Evolutionary conservation across 2,113 vertebrate genomes (phyloP), one percentile per base, ranked within the genome.

Genomic region (Erinaceus europaeus): DNA sequence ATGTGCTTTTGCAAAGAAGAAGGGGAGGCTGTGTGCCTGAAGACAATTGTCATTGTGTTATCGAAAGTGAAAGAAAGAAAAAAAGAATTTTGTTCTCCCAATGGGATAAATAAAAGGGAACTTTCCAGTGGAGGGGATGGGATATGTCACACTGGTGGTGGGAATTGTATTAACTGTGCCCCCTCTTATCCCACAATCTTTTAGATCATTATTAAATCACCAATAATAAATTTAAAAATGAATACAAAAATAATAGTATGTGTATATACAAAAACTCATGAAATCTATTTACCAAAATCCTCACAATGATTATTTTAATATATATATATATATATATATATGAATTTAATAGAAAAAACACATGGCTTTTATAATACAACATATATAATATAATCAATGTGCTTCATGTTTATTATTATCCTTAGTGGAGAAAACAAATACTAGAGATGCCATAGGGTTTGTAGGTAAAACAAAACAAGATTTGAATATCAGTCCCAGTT

Each of bases 391-490:
- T 44, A 85, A 61, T 44, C 80, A 42, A 65, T 40, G 2, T 61
- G 5, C 62, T 87, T 6, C 23, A 15, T 52, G 40, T 23, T 15
- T 55, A 38, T 14, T 84, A 3, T 52, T 57, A 25, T n/a, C 48
- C 69, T 83, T 80, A 46, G 27, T 57, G 34, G 15, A 82, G 32
- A 88, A 76, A 9, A 65, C 5, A 0, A 18, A 65, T 59, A 10
- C 72, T 62, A 84, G 21, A 84, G 44, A 94, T 71, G n/a, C 81
- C 68, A 61, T 18, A 72, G 44, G 15, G n/a, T 18, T 67, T 52
- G 12, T 69, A 75, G 36, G 55, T 40, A 53, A 90, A 91, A 68
- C 73, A 91, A 86, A 80, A 89, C 9, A 85, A 81, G n/a, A 82
- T 81, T 69, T 81, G 77, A 83, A 76, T 68, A 80, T 40, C 65